Evolutionary conservation across 23 tunicate genomes (phyloP), one percentile per base, ranked within the genome.

Genomic region (Styela plicata): DNA sequence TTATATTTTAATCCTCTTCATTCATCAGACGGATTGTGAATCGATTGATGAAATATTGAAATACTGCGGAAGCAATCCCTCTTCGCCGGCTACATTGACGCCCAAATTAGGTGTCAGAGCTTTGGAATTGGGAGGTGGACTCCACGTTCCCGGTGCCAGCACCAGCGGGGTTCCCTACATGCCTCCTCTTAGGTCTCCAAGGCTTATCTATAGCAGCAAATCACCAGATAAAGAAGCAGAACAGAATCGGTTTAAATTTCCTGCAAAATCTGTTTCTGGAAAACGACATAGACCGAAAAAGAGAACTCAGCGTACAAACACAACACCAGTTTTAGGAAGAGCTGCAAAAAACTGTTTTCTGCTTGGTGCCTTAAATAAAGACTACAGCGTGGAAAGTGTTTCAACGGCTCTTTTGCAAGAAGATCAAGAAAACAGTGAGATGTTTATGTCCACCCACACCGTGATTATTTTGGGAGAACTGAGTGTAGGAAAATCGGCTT

Each of bases 401-500:
- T 44, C 81, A 37, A 76, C 81, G 25, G 27, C 52, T 0, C 53
- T 27, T 52, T 21, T 76, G 37, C 28, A 44, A 29, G 63, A 53
- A 21, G 77, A 71, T 30, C 32, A 71, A 16, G 66, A 36, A 36
- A 29, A 17, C 13, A 57, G 64, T 24, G 81, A 24, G 10, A 73
- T 35, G 57, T 44, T 36, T 31, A 76, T 53, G 65, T 57, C 81
- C 28, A 76, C 81, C 25, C 34, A 83, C 74, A 88, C 90, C 24
- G 93, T 93, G 44, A 89, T 88, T 13, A 87, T 93, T 29, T 63
- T 93, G 77, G 98, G 98, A 2, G 98, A 93, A 35, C 52, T 93
- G 69, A 93, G 98, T 76, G 98, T 93, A 27, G 98, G 98, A 63
- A 93, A 93, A 76, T 93, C 98, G n/a, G 98, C 98, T 22, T 79